Base-by-base conservation (phyloP, 2,797 vertebrate species). In the Oreortyx pictus region DNA sequence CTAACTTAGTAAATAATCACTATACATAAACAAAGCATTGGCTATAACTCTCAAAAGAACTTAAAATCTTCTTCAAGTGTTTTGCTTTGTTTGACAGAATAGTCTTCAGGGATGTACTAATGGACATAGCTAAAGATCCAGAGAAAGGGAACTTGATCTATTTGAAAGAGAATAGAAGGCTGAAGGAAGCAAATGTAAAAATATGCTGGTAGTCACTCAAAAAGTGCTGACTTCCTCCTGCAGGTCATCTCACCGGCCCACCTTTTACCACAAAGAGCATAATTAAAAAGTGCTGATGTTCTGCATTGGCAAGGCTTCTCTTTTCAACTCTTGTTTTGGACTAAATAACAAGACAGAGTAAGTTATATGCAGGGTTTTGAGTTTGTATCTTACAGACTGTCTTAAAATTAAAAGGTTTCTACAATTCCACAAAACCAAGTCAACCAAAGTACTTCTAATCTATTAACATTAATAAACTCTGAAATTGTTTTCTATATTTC, bases 31-130 rank as follows among this genome's bases (percentile, higher is more conserved):
- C 95, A 97, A 96, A 97, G 74, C 81, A 86, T 82, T 72, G 81
- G 83, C 94, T 94, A 77, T 96, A 97, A 97, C 79, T 97, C 96
- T 94, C 90, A 73, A 92, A 96, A 95, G 78, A 97, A 95, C 89
- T 90, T 95, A 92, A 74, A 96, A 75, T 94, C 37, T 3, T 95
- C 93, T 97, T 93, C 92, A 86, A 96, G 52, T 97, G 80, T 96
- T 98, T 97, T 97, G 85, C 89, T 97, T 96, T 96, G 80, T 96
- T 97, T 97, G 96, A 97, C 74, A 96, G 97, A 97, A 97, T 90
- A 92, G 90, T 89, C 97, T 97, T 97, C 82, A 23, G 95, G 95
- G 89, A 96, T 92, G 83, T 79, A 73, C 84, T 97, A 97, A 97
- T 97, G 95, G 96, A 97, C 93, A 97, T 97, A 97, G 89, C 92